A percentile compares a stretch with the other conserved stretches of the same genome.
Evolutionary conservation across 53 echinoderm and acorn worm species (phyloP).

Genomic region (Apostichopus leukothele): DNA sequence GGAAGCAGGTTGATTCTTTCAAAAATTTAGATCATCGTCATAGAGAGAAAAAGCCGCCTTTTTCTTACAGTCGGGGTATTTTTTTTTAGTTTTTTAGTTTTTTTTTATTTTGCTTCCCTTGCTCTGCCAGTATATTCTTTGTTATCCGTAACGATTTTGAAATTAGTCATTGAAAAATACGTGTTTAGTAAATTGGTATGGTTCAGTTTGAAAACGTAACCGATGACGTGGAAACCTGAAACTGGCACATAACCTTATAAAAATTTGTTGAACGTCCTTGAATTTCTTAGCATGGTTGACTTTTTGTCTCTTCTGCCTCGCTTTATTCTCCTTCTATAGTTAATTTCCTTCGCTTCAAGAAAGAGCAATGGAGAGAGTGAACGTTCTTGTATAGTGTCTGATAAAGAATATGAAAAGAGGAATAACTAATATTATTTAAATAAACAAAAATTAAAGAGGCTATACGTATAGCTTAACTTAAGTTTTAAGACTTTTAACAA

Average conservation of each 20-base stretch:
- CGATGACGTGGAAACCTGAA: conserved; percentile 4
- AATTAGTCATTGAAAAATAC: conserved; percentile 49
- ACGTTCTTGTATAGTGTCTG: no score
- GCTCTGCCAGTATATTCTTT: neutral
- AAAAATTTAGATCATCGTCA: conserved; percentile 1
- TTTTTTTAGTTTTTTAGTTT: neutral
- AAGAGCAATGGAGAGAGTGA: no score
- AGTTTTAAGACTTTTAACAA: no score
- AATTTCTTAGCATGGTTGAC: conserved; percentile 1
- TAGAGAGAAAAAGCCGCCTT: neutral
- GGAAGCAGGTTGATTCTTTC: conserved; percentile 37
- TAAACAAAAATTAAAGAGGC: no score
- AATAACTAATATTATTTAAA: no score
- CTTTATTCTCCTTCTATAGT: no score
- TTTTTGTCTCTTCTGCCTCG: neutral
- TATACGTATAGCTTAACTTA: no score
- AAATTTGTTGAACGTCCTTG: conserved; percentile 26
- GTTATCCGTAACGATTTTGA: conserved; percentile 43
- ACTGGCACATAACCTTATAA: conserved; percentile 46
- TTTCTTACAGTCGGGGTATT: neutral
- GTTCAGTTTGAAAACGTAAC: conserved; percentile 11
- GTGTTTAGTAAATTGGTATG: conserved; percentile 32
- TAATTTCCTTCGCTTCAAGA: no score
- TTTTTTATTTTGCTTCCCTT: neutral
- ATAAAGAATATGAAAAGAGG: no score